phyloP scores from a whole-genome alignment of 2,888 invertebrate genomes.

The Phyllotreta striolata region DNA sequence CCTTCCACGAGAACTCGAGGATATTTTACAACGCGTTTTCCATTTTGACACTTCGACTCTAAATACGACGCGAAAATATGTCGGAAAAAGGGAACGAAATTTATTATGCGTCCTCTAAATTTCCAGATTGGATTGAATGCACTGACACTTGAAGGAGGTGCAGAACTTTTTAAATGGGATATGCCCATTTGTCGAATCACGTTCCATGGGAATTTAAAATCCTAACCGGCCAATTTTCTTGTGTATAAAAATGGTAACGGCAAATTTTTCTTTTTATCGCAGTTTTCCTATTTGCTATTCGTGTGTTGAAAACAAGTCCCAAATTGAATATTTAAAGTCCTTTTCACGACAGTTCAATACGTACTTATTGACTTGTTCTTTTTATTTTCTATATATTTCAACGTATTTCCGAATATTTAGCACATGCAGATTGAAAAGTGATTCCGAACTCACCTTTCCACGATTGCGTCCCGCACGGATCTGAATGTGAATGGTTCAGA shows the following conservation, averaged over 20 bases:
- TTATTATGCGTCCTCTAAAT: not conserved
- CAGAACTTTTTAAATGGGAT: not conserved
- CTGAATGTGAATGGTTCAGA: slow-evolving; percentile 22
- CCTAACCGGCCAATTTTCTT: no score
- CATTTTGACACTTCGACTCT: slow-evolving; percentile 33
- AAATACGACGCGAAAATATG: slow-evolving; percentile 21
- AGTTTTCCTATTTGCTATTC: no score
- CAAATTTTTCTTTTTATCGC: no score
- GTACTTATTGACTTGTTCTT: slow-evolving; percentile 1
- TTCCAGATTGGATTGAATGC: not conserved
- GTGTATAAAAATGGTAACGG: no score
- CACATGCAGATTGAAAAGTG: slow-evolving; percentile 41
- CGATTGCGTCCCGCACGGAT: slow-evolving; percentile 26
- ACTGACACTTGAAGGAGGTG: not conserved
- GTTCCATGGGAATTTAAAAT: no score
- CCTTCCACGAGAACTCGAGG: slow-evolving; percentile 45
- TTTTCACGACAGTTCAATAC: no score
- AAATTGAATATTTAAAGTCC: no score
- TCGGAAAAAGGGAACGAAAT: not conserved
- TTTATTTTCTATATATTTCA: slow-evolving; percentile 2
- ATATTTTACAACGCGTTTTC: slow-evolving; percentile 43
- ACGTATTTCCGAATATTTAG: slow-evolving; percentile 26
- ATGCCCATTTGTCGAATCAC: no score
- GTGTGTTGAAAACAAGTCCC: no score
- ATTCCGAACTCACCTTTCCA: slow-evolving; percentile 38